Percentiles rank a stretch among this genome's conserved stretches.
Conservation (phyloP, 1,140 invertebrate genomes). For the Drosophila nasuta region DNA sequence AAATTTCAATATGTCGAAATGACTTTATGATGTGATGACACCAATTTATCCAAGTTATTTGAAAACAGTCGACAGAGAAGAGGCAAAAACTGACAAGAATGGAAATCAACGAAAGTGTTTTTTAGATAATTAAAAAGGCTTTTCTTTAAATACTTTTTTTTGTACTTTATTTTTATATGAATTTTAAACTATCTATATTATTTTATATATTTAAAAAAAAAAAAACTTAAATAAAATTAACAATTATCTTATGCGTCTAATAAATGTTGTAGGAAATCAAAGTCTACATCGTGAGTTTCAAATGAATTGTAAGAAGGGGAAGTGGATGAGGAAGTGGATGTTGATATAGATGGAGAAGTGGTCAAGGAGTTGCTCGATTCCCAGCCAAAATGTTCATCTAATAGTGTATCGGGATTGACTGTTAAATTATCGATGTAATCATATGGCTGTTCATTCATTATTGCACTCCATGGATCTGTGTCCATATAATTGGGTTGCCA, state of each 20-base stretch:
- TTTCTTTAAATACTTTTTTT: background rate
- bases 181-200: conserved; percentile 5
- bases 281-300: conserved; percentile 54
- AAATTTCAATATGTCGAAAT: conserved; percentile 84
- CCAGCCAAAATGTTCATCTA: conserved; percentile 41
- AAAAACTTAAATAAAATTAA: background rate
- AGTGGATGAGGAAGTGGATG: conserved; percentile 25
- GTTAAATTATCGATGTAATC: background rate
- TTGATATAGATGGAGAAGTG: conserved; percentile 29
- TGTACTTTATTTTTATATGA: background rate
- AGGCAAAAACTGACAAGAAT: background rate
- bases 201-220: conserved; percentile 5
- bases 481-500: conserved; percentile 1
- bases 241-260: conserved; percentile 40
- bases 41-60: conserved; percentile 73
- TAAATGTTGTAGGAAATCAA: conserved; percentile 65
- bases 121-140: background rate
- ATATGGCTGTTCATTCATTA: background rate
- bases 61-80: conserved; percentile 10
- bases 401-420: background rate
- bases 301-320: conserved; percentile 29
- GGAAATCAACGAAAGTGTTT: background rate
- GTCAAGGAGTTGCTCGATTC: conserved; percentile 31
- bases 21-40: conserved; percentile 84
- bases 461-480: background rate